Percentiles rank a stretch among this genome's conserved stretches.
These are phyloP conservation scores for Anguilla megastoma DNA, from an alignment of 2,797 vertebrate genomes.

Conservation along the genomic window DNA sequence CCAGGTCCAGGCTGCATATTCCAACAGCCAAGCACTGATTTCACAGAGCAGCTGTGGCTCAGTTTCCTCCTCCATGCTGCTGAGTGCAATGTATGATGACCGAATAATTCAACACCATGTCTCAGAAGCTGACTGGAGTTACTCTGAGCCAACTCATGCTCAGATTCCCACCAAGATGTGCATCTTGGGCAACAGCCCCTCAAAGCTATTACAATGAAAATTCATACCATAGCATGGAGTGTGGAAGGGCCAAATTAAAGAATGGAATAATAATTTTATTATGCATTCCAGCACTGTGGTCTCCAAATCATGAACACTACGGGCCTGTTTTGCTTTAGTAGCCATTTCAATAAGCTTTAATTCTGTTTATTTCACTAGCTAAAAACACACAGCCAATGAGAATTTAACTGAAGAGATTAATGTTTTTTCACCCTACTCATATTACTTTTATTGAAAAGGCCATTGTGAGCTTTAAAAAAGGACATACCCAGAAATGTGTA, in stretches of 20 bases:
- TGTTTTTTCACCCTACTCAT: not conserved
- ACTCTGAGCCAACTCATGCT: not conserved
- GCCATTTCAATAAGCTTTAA: not conserved
- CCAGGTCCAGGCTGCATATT: not conserved
- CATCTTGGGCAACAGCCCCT: not conserved
- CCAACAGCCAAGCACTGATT: not conserved
- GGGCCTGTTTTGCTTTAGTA: not conserved
- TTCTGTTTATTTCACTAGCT: not conserved
- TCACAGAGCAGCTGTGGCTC: not conserved
- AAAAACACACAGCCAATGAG: not conserved
- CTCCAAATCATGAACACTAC: not conserved
- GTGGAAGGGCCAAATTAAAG: not conserved
- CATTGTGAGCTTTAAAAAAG: not conserved
- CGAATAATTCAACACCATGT: conserved; percentile 5
- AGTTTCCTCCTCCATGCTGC: not conserved
- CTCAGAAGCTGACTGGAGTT: not conserved
- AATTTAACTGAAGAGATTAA: not conserved
- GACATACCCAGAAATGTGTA: not conserved
- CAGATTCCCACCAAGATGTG: not conserved
- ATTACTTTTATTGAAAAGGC: not conserved
- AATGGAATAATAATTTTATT: not conserved
- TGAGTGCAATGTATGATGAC: not conserved
- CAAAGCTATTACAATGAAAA: not conserved
- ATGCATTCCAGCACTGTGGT: not conserved
- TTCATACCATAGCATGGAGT: not conserved